These are phyloP conservation scores for Drosophila subsilvestris DNA, from an alignment of 2,888 invertebrate genomes.

Conservation along the genomic window DNA sequence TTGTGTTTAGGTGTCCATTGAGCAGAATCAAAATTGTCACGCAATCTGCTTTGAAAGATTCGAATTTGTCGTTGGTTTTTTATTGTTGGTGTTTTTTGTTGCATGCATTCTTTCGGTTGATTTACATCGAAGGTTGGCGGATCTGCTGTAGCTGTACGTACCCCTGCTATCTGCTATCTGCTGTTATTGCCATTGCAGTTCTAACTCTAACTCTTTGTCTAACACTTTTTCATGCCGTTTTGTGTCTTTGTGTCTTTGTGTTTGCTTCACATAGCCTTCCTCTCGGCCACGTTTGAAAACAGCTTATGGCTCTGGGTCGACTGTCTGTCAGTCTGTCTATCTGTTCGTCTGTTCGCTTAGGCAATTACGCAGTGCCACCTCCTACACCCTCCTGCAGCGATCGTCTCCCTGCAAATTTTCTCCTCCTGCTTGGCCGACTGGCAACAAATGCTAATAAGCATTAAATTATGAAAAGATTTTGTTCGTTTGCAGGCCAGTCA, in stretches of 20 bases:
- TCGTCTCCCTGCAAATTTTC: not conserved
- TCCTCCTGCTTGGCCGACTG: conserved; percentile 20
- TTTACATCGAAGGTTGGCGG: conserved; percentile 50
- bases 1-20: not conserved
- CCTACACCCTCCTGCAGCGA: not conserved
- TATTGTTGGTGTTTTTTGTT: conserved; percentile 24
- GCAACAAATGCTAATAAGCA: conserved; percentile 73
- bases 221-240: conserved; percentile 1
- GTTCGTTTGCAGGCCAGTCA: conserved; percentile 61
- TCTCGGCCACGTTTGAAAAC: conserved; percentile 6
- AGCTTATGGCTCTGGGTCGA: conserved; percentile 19
- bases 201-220: conserved; percentile 4
- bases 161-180: no score
- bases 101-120: conserved; percentile 41
- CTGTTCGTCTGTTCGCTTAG: not conserved
- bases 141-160: not conserved
- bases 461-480: conserved; percentile 76
- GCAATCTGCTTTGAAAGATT: conserved; percentile 17
- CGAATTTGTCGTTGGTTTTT: conserved; percentile 4
- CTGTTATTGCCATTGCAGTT: not conserved
- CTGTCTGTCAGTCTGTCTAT: not conserved
- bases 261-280: conserved; percentile 36
- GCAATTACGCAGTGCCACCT: conserved; percentile 20
- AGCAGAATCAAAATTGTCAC: conserved; percentile 42
- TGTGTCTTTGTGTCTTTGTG: conserved; percentile 11